A percentile compares a stretch with the other conserved stretches of the same genome.
These are phyloP conservation scores for Bombus superbus DNA, from an alignment of 1,140 invertebrate species.

Conservation along the genomic window DNA sequence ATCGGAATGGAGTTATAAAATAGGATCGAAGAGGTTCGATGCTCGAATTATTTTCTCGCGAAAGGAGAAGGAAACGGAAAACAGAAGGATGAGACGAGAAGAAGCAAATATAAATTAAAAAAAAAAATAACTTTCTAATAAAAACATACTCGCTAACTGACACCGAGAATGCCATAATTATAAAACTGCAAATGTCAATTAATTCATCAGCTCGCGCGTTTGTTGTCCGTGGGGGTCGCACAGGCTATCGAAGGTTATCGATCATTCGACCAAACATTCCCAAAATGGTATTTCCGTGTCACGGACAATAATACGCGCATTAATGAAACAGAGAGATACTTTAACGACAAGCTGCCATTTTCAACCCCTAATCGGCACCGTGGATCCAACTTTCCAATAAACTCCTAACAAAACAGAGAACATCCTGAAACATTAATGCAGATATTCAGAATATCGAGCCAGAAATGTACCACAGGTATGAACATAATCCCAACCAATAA, in stretches of 20 bases:
- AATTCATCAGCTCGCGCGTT: no score
- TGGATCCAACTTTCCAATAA: slow-evolving; percentile 21
- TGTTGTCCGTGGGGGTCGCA: neutral
- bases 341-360: slow-evolving; percentile 29
- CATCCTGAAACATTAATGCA: neutral
- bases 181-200: neutral
- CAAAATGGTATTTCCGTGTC: neutral
- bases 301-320: neutral
- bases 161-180: slow-evolving; percentile 50
- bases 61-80: neutral
- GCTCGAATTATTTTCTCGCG: neutral
- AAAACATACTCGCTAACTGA: slow-evolving; percentile 58
- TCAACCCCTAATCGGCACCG: slow-evolving; percentile 18
- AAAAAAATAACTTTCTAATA: neutral
- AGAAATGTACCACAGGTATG: neutral
- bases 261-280: neutral
- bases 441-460: neutral
- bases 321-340: neutral
- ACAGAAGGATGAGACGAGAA: neutral
- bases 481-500: slow-evolving; percentile 13
- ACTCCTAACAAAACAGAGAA: neutral
- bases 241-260: neutral
- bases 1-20: neutral
- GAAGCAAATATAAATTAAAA: neutral
- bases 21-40: neutral